Evolutionary conservation across 2,797 vertebrate genomes (phyloP), one percentile per base, ranked within the genome.

Genomic region (Hippocampus kuda): DNA sequence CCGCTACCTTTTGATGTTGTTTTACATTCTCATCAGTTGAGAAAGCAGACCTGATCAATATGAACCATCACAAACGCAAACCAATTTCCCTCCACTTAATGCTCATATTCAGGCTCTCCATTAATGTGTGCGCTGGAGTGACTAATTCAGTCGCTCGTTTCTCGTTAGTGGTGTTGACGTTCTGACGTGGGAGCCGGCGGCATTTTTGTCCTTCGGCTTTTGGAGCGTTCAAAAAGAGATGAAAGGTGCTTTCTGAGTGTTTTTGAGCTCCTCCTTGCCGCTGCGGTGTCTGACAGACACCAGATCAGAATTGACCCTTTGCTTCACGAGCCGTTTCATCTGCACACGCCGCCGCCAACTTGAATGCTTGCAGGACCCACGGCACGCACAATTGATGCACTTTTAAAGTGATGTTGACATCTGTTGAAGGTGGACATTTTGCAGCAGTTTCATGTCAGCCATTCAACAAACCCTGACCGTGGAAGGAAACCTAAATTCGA

Each of bases 201-300:
- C 64, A 6, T 49, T 30, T 66, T 46, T 30, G 42, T 66, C 44
- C 20, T 44, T 66, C 64, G 4, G 44, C 41, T 66, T 46, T 66
- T 27, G 18, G 26, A 66, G 3, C 24, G 24, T 26, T 66, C 24
- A 49, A 49, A 27, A 46, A 49, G 5, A 46, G n/a, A 49, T 60
- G 30, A 60, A 60, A 60, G 59, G 15, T 12, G 30, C 59, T 60
- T 60, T 38, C 16, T 9, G 1, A 16, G 0, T 34, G 59, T 60
- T 34, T 60, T 30, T 18, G 59, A 60, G 24, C 44, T 48, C 24
- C 42, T 49, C n/a, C 48, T 46, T 10, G 12, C 9, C 13, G n/a
- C 44, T 7, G 41, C 7, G 12, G 27, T 26, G 18, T 65, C 63
- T 46, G 64, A 18, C 44, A 49, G n/a, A 30, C 6, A 22, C 2